Conservation (phyloP, 2,797 vertebrate genomes). For the Chelonia mydas region DNA sequence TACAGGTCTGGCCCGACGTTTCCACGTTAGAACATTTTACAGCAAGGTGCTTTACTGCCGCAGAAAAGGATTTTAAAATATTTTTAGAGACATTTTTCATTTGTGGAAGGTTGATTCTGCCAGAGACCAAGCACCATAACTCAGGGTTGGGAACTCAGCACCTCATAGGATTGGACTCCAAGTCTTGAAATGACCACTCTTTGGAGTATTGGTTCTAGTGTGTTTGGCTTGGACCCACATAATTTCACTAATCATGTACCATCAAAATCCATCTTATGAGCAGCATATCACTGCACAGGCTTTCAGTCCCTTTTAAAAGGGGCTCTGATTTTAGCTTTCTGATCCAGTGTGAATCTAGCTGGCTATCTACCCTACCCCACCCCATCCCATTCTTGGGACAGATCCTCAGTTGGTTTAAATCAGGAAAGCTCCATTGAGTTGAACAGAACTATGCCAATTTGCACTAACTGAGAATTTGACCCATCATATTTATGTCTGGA, state of each 20-base stretch:
- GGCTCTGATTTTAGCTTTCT: neutral
- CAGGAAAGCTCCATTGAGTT: neutral
- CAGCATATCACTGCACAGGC: neutral
- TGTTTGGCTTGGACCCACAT: neutral
- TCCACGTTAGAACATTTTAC: neutral
- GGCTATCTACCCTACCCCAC: neutral
- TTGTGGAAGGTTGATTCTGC: neutral
- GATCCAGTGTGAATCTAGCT: neutral
- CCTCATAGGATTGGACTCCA: accelerated
- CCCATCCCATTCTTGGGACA: neutral
- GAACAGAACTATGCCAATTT: neutral
- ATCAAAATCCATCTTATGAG: neutral
- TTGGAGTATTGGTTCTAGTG: neutral
- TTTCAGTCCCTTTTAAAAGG: neutral
- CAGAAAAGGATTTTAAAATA: neutral
- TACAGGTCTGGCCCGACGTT: neutral
- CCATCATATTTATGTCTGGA: neutral
- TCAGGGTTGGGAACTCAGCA: accelerated
- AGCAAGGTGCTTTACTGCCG: neutral
- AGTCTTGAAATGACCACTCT: accelerated
- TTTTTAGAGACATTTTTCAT: neutral
- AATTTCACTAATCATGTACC: neutral
- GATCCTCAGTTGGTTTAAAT: neutral
- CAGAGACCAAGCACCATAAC: neutral
- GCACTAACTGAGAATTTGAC: neutral